Conservation (phyloP, 2,113 vertebrate species). For the Laterallus jamaicensis region DNA sequence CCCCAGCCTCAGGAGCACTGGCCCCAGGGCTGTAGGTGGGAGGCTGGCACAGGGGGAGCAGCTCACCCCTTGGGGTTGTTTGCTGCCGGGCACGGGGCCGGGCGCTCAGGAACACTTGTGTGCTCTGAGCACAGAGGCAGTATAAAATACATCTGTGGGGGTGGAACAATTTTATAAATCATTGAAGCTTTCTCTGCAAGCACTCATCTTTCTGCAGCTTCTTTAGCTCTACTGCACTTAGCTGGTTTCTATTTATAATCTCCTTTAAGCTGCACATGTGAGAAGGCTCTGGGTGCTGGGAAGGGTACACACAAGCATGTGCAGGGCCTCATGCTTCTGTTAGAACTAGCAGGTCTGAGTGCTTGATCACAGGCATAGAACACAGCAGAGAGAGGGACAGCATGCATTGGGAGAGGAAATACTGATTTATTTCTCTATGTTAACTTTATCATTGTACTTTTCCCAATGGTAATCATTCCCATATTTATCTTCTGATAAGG, state of each 20-base stretch:
- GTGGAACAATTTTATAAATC: conserved; percentile 25
- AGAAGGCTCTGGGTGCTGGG: background rate
- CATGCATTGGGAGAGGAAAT: background rate
- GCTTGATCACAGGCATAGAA: background rate
- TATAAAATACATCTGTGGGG: background rate
- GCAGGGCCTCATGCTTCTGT: background rate
- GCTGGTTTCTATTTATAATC: conserved; percentile 36
- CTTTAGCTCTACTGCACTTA: background rate
- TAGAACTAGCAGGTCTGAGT: background rate
- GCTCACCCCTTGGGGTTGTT: accelerated
- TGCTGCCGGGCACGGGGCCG: background rate
- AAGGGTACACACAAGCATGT: background rate
- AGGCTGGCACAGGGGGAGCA: background rate
- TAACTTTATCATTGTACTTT: background rate
- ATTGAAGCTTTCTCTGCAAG: conserved; percentile 30
- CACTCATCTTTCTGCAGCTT: background rate
- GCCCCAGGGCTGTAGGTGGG: background rate
- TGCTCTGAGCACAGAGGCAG: background rate
- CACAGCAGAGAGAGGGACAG: background rate
- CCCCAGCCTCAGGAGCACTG: background rate
- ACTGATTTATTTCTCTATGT: background rate
- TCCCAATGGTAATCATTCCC: background rate
- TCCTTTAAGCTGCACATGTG: conserved; percentile 25
- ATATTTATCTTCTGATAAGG: background rate
- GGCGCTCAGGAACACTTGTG: background rate